Percentiles rank a stretch among this genome's conserved stretches.
These are phyloP conservation scores for Argentina silus DNA, from an alignment of 2,797 vertebrate genomes.

Conservation along the genomic window DNA sequence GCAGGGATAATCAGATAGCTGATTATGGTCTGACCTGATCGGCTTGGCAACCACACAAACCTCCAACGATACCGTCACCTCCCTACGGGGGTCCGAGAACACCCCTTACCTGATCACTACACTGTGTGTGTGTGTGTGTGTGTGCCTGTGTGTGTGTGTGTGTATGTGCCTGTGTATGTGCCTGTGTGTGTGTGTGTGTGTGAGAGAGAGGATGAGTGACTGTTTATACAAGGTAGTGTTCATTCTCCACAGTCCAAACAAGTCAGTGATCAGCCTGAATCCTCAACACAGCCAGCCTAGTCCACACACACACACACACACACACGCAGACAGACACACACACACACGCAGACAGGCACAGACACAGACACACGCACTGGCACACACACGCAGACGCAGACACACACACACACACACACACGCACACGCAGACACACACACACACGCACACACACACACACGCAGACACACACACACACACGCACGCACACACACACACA, in stretches of 20 bases:
- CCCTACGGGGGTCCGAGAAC: not conserved
- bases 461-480: not conserved
- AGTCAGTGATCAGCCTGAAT: not conserved
- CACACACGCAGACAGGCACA: too few relatives aligned
- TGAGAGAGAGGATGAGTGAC: not conserved
- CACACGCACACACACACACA: too few relatives aligned
- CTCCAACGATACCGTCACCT: not conserved
- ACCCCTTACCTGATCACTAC: not conserved
- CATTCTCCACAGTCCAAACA: not conserved
- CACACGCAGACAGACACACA: too few relatives aligned
- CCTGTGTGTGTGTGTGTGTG: not conserved
- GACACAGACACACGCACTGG: too few relatives aligned
- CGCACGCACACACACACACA: constrained; percentile 9
- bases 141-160: not conserved
- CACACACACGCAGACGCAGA: not conserved
- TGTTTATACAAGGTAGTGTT: not conserved
- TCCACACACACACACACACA: too few relatives aligned
- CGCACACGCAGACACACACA: too few relatives aligned
- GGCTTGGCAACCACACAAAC: not conserved
- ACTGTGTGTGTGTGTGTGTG: not conserved
- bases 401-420: not conserved
- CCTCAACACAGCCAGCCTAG: too few relatives aligned
- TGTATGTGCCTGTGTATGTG: not conserved
- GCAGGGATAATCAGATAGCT: not conserved
- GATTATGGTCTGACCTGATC: not conserved